These are phyloP conservation scores for Drosophila cardini DNA, from an alignment of 1,140 invertebrate species.

Conservation along the genomic window DNA sequence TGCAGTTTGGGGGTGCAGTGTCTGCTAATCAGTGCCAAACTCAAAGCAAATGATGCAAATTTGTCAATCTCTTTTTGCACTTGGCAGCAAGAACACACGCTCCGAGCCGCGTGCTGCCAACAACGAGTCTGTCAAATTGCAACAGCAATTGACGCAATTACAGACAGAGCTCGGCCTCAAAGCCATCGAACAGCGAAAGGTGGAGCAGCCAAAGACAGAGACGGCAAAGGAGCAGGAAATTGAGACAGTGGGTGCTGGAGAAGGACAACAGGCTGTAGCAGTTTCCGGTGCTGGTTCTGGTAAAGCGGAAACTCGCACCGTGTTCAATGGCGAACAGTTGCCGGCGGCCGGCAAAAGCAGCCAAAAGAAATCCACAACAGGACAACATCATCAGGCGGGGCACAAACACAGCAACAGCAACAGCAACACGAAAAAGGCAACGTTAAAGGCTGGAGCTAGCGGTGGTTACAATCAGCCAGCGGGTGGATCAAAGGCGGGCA, in stretches of 20 bases:
- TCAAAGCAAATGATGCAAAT: constrained; percentile 63
- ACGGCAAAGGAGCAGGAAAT: too few species aligned
- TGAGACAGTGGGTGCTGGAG: constrained; percentile 16
- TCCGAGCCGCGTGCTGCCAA: constrained; percentile 71
- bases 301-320: constrained; percentile 77
- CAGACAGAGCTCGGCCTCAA: constrained; percentile 74
- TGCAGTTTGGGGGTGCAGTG: background rate
- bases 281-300: constrained; percentile 44
- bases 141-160: constrained; percentile 79
- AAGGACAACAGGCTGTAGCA: constrained; percentile 31
- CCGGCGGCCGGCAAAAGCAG: constrained; percentile 50
- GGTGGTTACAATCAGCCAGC: constrained; percentile 74
- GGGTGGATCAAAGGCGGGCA: constrained; percentile 31
- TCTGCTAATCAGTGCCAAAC: constrained; percentile 24
- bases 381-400: constrained; percentile 42
- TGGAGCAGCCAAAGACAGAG: constrained; percentile 35
- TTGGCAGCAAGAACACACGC: constrained; percentile 80
- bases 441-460: constrained; percentile 58
- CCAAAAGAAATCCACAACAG: constrained; percentile 74
- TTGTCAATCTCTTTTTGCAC: constrained; percentile 35
- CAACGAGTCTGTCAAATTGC: constrained; percentile 65
- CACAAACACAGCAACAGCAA: constrained; percentile 43
- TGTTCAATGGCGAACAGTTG: constrained; percentile 53
- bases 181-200: constrained; percentile 62
- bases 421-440: constrained; percentile 62